Evolutionary conservation across 1,140 invertebrate genomes (phyloP).

Genomic region (Hylaeus anthracinus): DNA sequence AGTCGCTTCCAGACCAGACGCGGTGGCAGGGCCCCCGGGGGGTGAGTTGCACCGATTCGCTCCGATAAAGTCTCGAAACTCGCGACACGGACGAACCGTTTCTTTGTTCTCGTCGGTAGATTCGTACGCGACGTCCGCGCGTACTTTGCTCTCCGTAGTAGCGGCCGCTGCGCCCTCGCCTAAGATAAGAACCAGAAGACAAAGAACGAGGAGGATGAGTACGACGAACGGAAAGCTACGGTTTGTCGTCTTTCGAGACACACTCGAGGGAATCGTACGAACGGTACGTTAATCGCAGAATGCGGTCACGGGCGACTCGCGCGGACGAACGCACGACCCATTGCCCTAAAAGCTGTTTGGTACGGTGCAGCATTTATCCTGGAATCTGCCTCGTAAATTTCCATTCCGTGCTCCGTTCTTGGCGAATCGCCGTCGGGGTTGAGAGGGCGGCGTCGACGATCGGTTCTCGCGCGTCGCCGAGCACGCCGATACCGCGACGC

Average conservation of each 20-base stretch:
- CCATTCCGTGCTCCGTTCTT: constrained; percentile 69
- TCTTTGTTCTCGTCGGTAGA: neutral
- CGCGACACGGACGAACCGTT: constrained; percentile 17
- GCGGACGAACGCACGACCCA: constrained; percentile 69
- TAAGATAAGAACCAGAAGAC: neutral
- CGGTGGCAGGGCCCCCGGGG: neutral
- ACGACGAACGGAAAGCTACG: neutral
- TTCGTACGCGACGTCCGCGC: neutral
- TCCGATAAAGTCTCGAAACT: constrained; percentile 28
- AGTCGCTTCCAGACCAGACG: constrained; percentile 54
- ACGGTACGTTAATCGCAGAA: constrained; percentile 61
- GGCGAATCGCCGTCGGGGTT: constrained; percentile 69
- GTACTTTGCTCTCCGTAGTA: too few relatives aligned
- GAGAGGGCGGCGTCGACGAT: constrained; percentile 53
- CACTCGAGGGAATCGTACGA: constrained; percentile 30
- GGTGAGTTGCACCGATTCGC: constrained; percentile 26
- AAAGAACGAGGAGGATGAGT: neutral
- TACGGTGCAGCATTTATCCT: constrained; percentile 66
- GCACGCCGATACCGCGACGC: too few relatives aligned
- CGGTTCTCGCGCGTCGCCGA: constrained; percentile 35
- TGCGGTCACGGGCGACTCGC: constrained; percentile 54
- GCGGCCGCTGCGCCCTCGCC: neutral
- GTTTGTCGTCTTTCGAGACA: neutral
- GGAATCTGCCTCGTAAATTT: constrained; percentile 71
- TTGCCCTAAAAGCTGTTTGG: constrained; percentile 73